Evolutionary conservation across 2,888 invertebrate genomes (phyloP), one percentile per base, ranked within the genome.

Genomic region (Eupithecia inturbata): DNA sequence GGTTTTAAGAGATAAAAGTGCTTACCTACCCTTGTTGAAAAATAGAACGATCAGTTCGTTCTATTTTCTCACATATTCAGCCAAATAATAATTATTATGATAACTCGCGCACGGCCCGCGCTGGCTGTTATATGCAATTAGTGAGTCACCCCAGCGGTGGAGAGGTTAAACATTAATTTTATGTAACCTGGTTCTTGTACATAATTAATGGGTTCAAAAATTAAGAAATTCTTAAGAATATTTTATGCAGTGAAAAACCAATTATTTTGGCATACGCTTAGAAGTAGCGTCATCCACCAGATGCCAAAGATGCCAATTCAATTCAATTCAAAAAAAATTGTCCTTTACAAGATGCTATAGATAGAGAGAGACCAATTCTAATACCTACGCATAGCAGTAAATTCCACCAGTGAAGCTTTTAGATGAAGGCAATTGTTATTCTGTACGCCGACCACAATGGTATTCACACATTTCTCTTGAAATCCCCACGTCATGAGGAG

Each of bases 401-500:
- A 62, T 62, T 62, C 28, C 28, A 31, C 16, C 62, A 62, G 62
- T 62, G 49, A 45, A 36, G 31, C 36, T 36, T 64, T 64, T n/a
- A 28, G 49, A 31, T 5, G 19, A 67, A 31, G 28, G 19, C 19
- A 49, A 67, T 36, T 26, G 22, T 60, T 33, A 53, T 53, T 36
- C 66, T 67, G 57, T 68, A 68, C 71, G 53, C 41, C 41, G 36
- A 71, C 77, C 75, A 75, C 82, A 83, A 83, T 85, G 81, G 85
- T 85, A 88, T 89, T 90, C 91, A 88, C 86, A 85, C 88, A 89
- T 89, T 85, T 88, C 87, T 84, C 85, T 82, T 80, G 77, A 86
- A 91, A 91, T 89, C 89, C 89, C 84, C 82, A 81, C 88, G 90
- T 90, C 90, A 89, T 82, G 88, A 87, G 88, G 89, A 91, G 86